Evolutionary conservation across 2,797 vertebrate species (phyloP).

Genomic region (Fratercula arctica): DNA sequence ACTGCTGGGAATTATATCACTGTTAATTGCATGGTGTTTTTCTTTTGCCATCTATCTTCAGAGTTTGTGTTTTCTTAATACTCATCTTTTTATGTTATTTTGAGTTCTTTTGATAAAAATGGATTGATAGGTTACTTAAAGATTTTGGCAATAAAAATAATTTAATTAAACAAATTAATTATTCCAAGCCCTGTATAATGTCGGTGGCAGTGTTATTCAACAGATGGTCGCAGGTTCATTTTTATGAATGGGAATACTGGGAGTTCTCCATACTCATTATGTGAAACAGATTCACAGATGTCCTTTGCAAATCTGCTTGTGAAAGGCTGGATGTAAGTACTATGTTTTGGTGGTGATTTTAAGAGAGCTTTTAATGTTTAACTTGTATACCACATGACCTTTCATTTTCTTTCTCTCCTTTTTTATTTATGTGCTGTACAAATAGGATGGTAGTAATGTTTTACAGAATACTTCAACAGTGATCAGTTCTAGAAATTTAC

Average conservation of each 20-base stretch:
- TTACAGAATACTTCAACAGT: background rate
- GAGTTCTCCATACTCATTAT: conserved; percentile 47
- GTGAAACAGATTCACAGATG: conserved; percentile 48
- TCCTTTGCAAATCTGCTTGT: conserved; percentile 51
- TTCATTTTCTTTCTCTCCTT: background rate
- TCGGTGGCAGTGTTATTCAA: conserved; percentile 44
- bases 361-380: background rate
- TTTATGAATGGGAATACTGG: conserved; percentile 57
- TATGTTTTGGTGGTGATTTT: conserved; percentile 18
- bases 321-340: conserved; percentile 54
- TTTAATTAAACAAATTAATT: conserved; percentile 15
- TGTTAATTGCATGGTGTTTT: background rate
- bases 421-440: background rate
- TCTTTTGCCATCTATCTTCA: background rate
- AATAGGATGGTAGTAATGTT: background rate
- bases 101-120: background rate
- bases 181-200: conserved; percentile 1
- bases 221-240: conserved; percentile 56
- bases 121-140: conserved; percentile 14
- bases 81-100: background rate
- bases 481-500: background rate
- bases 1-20: background rate
- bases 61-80: background rate
- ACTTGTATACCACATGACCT: background rate
- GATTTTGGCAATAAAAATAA: conserved; percentile 36